Evolutionary conservation across 2,797 vertebrate species (phyloP).

Genomic region (Darevskia nairensis): DNA sequence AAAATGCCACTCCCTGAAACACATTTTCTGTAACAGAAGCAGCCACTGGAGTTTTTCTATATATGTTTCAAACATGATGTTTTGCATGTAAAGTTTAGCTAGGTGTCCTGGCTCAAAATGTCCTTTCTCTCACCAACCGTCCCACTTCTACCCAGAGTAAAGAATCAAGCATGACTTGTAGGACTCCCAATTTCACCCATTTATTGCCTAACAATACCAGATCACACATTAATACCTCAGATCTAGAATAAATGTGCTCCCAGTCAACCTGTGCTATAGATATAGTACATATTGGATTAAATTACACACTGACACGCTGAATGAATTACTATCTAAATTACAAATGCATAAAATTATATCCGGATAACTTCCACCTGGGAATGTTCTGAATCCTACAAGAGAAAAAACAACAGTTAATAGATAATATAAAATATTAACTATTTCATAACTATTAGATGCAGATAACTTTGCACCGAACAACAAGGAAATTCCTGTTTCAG

Average conservation of each 20-base stretch:
- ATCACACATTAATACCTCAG: neutral
- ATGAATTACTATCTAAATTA: neutral
- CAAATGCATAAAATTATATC: conserved; percentile 18
- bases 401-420: conserved; percentile 45
- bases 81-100: neutral
- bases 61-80: too few relatives aligned
- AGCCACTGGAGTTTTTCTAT: neutral
- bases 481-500: neutral
- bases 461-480: neutral
- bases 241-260: neutral
- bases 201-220: neutral
- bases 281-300: conserved; percentile 13
- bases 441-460: neutral
- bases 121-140: neutral
- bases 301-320: neutral
- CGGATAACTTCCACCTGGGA: conserved; percentile 53
- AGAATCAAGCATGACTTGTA: neutral
- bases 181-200: neutral
- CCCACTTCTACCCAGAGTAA: neutral
- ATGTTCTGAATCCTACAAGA: conserved; percentile 59
- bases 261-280: conserved; percentile 5
- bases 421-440: conserved; percentile 1
- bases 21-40: neutral
- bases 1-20: neutral
- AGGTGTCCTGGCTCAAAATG: neutral